Evolutionary conservation across 1,140 invertebrate genomes (phyloP).

Genomic region (Drosophila persimilis): DNA sequence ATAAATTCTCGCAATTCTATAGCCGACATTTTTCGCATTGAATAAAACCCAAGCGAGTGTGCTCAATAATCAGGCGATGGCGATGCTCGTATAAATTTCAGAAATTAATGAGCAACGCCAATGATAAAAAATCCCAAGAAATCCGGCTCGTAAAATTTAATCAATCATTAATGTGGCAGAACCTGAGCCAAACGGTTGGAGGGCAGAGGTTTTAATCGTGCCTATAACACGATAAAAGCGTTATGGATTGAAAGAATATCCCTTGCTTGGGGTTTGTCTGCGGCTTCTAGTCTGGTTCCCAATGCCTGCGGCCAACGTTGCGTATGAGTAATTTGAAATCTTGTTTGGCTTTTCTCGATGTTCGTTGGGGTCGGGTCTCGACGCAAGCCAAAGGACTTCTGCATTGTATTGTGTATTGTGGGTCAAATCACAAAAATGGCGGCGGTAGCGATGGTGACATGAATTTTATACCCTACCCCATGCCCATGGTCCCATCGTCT

Average conservation of each 20-base stretch:
- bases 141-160: too few relatives aligned
- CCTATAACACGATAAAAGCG: too few relatives aligned
- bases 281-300: background rate
- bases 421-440: constrained; percentile 71
- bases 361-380: constrained; percentile 17
- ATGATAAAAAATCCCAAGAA: too few relatives aligned
- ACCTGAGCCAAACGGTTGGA: too few relatives aligned
- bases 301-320: constrained; percentile 19
- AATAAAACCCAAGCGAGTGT: too few relatives aligned
- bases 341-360: background rate
- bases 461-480: constrained; percentile 28
- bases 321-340: constrained; percentile 60
- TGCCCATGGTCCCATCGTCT: background rate
- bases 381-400: background rate
- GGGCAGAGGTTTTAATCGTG: too few relatives aligned
- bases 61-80: too few relatives aligned
- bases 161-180: too few relatives aligned
- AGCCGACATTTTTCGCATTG: too few relatives aligned
- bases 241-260: too few relatives aligned
- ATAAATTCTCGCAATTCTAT: background rate
- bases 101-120: too few relatives aligned
- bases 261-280: background rate
- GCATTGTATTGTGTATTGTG: constrained; percentile 41
- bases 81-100: too few relatives aligned
- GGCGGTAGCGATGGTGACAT: constrained; percentile 33